Conservation (phyloP, 2,797 vertebrate genomes). For the Odontamblyopus rebecca region DNA sequence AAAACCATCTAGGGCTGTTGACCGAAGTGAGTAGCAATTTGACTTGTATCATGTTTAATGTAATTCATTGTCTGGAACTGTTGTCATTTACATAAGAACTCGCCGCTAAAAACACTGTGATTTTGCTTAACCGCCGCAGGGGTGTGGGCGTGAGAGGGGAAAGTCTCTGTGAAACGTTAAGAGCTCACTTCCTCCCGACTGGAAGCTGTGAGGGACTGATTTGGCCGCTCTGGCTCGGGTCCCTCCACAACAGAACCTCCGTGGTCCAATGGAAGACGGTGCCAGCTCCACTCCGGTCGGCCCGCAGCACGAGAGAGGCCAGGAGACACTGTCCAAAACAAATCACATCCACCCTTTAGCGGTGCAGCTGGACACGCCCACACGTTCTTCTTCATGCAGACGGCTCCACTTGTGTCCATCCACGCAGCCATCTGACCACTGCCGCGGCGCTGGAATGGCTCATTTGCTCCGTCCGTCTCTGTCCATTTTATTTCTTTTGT, state of each 20-base stretch:
- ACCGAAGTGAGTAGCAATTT: slow-evolving; percentile 51
- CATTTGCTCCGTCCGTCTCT: slow-evolving; percentile 26
- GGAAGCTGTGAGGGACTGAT: slow-evolving; percentile 43
- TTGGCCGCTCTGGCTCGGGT: slow-evolving; percentile 32
- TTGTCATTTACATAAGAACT: slow-evolving; percentile 51
- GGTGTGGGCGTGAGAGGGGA: slow-evolving; percentile 71
- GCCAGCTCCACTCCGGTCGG: slow-evolving; percentile 52
- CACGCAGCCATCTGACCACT: slow-evolving; percentile 44
- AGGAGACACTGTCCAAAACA: slow-evolving; percentile 59
- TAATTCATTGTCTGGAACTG: slow-evolving; percentile 52
- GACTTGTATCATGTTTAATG: slow-evolving; percentile 56
- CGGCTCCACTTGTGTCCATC: slow-evolving; percentile 39
- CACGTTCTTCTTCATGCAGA: slow-evolving; percentile 35
- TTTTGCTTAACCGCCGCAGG: slow-evolving; percentile 62
- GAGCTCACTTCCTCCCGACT: slow-evolving; percentile 52
- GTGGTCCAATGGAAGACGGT: slow-evolving; percentile 54
- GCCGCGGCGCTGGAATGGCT: slow-evolving; percentile 43
- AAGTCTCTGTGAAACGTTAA: slow-evolving; percentile 60
- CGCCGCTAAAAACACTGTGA: slow-evolving; percentile 54
- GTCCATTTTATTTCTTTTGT: slow-evolving; percentile 23
- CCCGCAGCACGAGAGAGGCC: slow-evolving; percentile 54
- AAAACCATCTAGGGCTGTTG: slow-evolving; percentile 38
- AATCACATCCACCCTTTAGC: slow-evolving; percentile 63
- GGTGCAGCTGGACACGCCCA: slow-evolving; percentile 55
- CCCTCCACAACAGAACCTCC: slow-evolving; percentile 62